phyloP scores from a whole-genome alignment of 2,113 vertebrate species.

The Neofelis nebulosa region DNA sequence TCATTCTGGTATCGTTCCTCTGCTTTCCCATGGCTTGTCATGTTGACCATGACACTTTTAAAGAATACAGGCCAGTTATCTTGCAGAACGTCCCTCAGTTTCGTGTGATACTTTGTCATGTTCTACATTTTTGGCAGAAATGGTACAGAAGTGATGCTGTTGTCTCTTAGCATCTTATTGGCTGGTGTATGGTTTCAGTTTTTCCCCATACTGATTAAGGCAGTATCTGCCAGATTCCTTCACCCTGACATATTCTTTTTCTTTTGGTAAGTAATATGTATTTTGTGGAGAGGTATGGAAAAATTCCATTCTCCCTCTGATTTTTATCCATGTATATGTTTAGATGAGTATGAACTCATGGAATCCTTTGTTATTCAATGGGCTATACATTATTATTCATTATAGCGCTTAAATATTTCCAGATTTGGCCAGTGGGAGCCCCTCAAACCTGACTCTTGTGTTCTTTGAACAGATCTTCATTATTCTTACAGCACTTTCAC shows the following conservation, averaged over 20 bases:
- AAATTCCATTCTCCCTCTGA: background rate
- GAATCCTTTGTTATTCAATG: background rate
- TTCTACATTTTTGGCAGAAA: background rate
- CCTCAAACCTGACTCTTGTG: background rate
- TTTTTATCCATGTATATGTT: background rate
- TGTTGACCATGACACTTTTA: background rate
- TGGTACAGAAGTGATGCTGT: background rate
- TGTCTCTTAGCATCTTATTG: background rate
- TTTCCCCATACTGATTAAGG: background rate
- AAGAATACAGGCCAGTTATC: background rate
- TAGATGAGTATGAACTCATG: background rate
- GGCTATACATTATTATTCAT: background rate
- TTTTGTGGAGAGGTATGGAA: background rate
- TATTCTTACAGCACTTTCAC: slow-evolving; percentile 3
- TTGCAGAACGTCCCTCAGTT: background rate
- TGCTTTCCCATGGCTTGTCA: background rate
- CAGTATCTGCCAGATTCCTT: background rate
- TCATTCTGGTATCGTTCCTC: background rate
- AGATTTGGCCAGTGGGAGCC: background rate
- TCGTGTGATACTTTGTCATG: background rate
- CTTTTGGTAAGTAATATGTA: background rate
- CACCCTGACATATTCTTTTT: background rate
- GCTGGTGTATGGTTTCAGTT: background rate
- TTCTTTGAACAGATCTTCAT: background rate
- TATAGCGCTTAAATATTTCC: background rate